phyloP scores from a whole-genome alignment of 2,113 vertebrate genomes.

The Gallinago jamesoni region DNA sequence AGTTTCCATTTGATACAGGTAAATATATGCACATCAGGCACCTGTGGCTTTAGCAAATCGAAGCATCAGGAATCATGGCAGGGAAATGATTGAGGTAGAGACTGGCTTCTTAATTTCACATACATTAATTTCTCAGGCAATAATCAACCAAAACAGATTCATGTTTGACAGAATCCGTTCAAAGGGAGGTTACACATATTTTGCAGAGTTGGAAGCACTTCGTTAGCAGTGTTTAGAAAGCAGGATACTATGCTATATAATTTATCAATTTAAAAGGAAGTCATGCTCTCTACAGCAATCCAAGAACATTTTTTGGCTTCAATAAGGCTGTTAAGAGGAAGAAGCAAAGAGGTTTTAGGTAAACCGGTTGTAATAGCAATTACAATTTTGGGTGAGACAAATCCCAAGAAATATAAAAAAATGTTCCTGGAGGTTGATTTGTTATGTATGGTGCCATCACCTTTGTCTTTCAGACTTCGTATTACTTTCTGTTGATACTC shows the following conservation, averaged over 20 bases:
- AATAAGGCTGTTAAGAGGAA: not conserved
- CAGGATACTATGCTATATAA: not conserved
- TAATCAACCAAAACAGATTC: not conserved
- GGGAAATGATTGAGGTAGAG: not conserved
- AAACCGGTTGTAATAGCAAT: not conserved
- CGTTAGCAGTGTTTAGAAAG: not conserved
- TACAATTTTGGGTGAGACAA: not conserved
- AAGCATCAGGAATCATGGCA: not conserved
- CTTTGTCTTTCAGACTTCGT: not conserved
- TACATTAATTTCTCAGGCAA: not conserved
- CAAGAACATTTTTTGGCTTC: not conserved
- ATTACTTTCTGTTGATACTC: not conserved
- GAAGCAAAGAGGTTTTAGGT: not conserved
- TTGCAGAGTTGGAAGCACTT: not conserved
- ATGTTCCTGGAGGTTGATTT: not conserved
- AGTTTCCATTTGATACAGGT: not conserved
- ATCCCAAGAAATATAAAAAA: not conserved
- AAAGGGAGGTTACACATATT: not conserved
- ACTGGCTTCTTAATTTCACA: not conserved
- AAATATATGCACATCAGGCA: not conserved
- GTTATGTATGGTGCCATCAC: rapidly evolving
- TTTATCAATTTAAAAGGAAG: not conserved
- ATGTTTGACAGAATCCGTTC: not conserved
- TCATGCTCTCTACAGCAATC: not conserved
- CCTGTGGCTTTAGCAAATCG: not conserved